phyloP scores from a whole-genome alignment of 2,113 vertebrate genomes.

The Lasiurus borealis region DNA sequence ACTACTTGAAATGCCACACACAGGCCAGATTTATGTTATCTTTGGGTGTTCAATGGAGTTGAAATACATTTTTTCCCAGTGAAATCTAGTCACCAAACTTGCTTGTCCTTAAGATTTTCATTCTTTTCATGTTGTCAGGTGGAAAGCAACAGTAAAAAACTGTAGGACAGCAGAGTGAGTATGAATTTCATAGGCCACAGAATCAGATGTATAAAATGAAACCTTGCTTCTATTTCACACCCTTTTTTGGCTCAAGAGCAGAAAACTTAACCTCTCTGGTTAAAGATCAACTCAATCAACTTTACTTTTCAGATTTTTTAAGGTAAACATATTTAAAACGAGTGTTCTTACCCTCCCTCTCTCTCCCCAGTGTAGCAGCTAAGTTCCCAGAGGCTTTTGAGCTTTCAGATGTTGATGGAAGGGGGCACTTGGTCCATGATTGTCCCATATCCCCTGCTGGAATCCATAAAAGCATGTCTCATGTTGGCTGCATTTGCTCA shows the following conservation, averaged over 20 bases:
- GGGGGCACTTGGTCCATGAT: not conserved
- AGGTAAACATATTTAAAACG: not conserved
- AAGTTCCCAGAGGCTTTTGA: not conserved
- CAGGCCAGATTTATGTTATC: not conserved
- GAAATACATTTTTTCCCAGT: not conserved
- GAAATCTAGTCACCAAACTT: constrained; percentile 28
- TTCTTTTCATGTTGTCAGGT: not conserved
- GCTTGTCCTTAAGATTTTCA: constrained; percentile 50
- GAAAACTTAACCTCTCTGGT: not conserved
- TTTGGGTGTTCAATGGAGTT: not conserved
- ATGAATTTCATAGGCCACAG: constrained; percentile 31
- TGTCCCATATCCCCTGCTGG: not conserved
- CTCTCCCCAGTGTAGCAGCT: not conserved
- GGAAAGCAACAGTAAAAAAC: constrained; percentile 14
- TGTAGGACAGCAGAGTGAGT: not conserved
- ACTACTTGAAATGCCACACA: constrained; percentile 32
- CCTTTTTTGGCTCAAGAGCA: not conserved
- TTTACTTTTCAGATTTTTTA: constrained; percentile 41
- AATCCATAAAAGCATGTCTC: not conserved
- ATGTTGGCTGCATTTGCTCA: not conserved
- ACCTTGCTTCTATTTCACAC: not conserved
- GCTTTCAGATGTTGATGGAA: not conserved
- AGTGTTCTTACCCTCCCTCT: not conserved
- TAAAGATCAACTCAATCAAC: not conserved
- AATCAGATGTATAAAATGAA: not conserved